These are phyloP conservation scores for Myripristis jacobus DNA, from an alignment of 2,797 vertebrate species.

Conservation along the genomic window DNA sequence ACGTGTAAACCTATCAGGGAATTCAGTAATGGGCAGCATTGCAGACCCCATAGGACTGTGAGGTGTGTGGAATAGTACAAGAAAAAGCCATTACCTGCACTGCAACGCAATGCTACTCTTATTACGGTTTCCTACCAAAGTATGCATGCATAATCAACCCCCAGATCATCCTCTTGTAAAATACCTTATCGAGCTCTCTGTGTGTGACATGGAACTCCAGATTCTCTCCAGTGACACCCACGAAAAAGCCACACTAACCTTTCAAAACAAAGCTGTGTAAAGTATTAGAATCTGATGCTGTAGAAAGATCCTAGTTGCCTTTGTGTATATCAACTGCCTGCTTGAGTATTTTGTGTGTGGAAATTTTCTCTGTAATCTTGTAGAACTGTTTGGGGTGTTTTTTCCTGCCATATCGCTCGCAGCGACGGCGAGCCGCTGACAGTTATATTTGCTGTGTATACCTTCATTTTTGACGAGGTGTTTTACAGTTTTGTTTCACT, in stretches of 20 bases:
- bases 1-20: slow-evolving; percentile 51
- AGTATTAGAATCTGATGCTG: slow-evolving; percentile 98
- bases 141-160: slow-evolving; percentile 61
- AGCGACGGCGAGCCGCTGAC: slow-evolving; percentile 87
- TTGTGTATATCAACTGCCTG: slow-evolving; percentile 99
- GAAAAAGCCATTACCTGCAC: slow-evolving; percentile 84
- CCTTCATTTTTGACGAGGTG: slow-evolving; percentile 98
- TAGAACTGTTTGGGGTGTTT: slow-evolving; percentile 98
- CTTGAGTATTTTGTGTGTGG: slow-evolving; percentile 99
- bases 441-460: slow-evolving; percentile 96
- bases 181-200: slow-evolving; percentile 79
- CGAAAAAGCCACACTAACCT: slow-evolving; percentile 89
- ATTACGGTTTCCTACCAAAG: slow-evolving; percentile 78
- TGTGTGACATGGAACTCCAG: slow-evolving; percentile 83
- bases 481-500: slow-evolving; percentile 97
- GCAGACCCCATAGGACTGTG: slow-evolving; percentile 63
- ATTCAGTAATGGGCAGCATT: slow-evolving; percentile 69
- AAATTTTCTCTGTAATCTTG: slow-evolving; percentile 95
- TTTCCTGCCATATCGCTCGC: slow-evolving; percentile 95
- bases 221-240: slow-evolving; percentile 75
- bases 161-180: slow-evolving; percentile 47
- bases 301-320: slow-evolving; percentile 99
- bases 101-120: slow-evolving; percentile 72
- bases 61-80: slow-evolving; percentile 60
- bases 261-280: slow-evolving; percentile 96